These are phyloP conservation scores for Thrips palmi DNA, from an alignment of 1,140 invertebrate species.

Conservation along the genomic window DNA sequence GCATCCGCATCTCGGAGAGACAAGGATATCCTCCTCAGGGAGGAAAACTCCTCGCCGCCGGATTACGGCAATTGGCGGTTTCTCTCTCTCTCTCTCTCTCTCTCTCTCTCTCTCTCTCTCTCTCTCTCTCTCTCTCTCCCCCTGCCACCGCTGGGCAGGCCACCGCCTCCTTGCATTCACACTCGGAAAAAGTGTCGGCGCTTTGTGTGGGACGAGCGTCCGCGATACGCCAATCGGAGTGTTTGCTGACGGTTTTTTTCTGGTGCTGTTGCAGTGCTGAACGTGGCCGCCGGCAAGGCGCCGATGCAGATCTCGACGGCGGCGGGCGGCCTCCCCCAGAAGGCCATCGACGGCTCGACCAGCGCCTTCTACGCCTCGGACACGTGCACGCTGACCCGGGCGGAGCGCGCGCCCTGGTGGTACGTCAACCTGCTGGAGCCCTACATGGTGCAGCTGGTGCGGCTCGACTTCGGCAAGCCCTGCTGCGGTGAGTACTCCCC, in stretches of 20 bases:
- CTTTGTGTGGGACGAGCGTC: no score
- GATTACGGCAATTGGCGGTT: no score
- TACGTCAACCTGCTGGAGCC: constrained; percentile 88
- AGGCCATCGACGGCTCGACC: constrained; percentile 80
- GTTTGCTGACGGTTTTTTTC: no score
- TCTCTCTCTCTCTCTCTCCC: constrained; percentile 2
- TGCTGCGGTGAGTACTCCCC: constrained; percentile 59
- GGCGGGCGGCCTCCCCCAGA: constrained; percentile 68
- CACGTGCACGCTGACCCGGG: constrained; percentile 72
- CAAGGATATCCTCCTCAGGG: no score
- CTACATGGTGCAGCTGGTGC: constrained; percentile 84
- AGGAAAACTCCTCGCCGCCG: no score
- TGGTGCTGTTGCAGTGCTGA: constrained; percentile 79
- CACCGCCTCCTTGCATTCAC: neutral
- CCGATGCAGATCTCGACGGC: constrained; percentile 84
- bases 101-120: constrained; percentile 2
- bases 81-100: neutral
- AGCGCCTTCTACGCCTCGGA: constrained; percentile 59
- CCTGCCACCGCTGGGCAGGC: neutral
- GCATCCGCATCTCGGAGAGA: no score
- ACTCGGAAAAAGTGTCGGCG: neutral
- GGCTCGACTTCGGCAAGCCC: constrained; percentile 79
- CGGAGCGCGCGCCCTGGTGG: constrained; percentile 78
- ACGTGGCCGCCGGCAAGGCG: constrained; percentile 86
- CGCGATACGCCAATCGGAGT: no score